Base-by-base conservation (phyloP, 1,140 invertebrate species). In the Danaus melanippus region DNA sequence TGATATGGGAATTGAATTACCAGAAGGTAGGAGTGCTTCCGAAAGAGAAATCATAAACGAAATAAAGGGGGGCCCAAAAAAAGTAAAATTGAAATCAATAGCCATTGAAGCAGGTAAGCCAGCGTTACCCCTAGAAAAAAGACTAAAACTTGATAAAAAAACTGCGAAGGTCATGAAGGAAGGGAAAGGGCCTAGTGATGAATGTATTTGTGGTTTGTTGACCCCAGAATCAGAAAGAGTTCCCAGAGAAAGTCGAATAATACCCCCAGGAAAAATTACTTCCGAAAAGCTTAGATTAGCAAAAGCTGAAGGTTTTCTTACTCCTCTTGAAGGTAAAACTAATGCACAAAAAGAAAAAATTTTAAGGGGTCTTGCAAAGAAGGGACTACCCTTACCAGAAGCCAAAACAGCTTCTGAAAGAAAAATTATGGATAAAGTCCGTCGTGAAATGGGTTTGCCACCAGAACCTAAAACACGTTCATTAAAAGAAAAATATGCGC, bases 301-400 rank as follows among this genome's bases (percentile, higher is more conserved):
- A 12, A 58, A 60, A 58, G 53, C 55, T 40, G 42, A 53, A 32
- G 56, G 53, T 12, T n/a, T 66, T 10, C 55, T 65, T 46, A 45
- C 64, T 12, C 64, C 69, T 43, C 62, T 64, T 8, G 55, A 61
- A 52, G 62, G 58, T 9, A 71, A 62, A 50, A 63, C 61, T 40
- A 9, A 42, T 8, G 60, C 56, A 21, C 55, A 66, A 54, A 74
- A 62, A 52, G 62, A 55, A 44, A 63, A 55, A 46, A 65, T 69
- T 17, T 41, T 78, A 46, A 50, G 43, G 53, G 59, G 46, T 42
- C 46, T 67, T 45, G 64, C 57, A 8, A 55, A 63, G 32, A 21
- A 43, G 7, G 72, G 74, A 6, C 41, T 78, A 42, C 67, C 62
- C 10, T 46, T 76, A 47, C 73, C 75, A 12, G 62, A 69, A 56